These are phyloP conservation scores for Seriola rivoliana DNA, from an alignment of 2,113 vertebrate genomes.

Conservation along the genomic window DNA sequence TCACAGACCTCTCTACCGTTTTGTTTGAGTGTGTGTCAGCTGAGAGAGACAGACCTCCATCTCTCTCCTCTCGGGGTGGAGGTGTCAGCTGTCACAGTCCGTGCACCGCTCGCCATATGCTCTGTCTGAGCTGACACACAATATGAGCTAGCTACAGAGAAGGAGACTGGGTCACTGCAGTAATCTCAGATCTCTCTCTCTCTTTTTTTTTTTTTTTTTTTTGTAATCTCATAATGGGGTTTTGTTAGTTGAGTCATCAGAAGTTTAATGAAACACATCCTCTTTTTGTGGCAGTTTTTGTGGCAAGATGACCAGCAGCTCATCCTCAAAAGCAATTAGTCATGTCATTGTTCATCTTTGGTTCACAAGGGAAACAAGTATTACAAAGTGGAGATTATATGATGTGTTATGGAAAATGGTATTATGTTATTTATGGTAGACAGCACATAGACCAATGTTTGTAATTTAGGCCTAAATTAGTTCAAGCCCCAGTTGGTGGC, in stretches of 20 bases:
- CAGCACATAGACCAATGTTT: background rate
- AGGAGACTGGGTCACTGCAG: background rate
- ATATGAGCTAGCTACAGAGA: background rate
- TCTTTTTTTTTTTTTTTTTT: background rate
- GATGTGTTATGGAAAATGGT: background rate
- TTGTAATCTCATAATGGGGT: background rate
- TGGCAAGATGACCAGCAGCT: background rate
- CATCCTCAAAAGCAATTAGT: background rate
- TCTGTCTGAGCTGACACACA: background rate
- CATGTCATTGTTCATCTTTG: background rate
- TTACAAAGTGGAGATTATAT: background rate
- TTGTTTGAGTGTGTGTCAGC: slow-evolving; percentile 10
- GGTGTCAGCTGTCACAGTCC: slow-evolving; percentile 31
- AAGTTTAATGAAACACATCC: background rate
- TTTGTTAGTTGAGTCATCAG: background rate
- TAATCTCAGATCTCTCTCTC: background rate
- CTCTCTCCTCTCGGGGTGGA: slow-evolving; percentile 1
- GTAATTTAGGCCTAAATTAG: background rate
- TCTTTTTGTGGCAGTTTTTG: slow-evolving; percentile 3
- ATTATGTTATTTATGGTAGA: background rate
- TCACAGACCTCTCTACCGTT: background rate
- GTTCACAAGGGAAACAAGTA: background rate
- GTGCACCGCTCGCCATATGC: slow-evolving; percentile 38
- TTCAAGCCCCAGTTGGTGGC: background rate
- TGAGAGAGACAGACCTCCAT: background rate